phyloP scores from a whole-genome alignment of 2,797 vertebrate genomes.

The Rhinella marina region DNA sequence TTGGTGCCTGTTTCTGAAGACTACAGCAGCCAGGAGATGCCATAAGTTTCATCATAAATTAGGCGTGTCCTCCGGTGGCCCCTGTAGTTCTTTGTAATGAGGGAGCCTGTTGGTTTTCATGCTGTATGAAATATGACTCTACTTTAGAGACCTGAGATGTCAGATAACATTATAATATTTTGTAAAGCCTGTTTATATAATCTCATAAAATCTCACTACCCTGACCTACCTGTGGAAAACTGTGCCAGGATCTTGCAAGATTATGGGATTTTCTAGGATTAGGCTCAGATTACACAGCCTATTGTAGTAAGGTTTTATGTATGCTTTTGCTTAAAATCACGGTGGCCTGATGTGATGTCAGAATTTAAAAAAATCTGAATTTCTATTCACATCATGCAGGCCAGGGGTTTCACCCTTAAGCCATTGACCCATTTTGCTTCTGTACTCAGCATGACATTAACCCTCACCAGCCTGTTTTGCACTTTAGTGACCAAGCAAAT shows the following conservation, averaged over 20 bases:
- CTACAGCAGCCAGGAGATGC: too few relatives aligned
- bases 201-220: not conserved
- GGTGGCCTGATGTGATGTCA: not conserved
- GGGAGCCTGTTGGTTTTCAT: too few relatives aligned
- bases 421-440: too few relatives aligned
- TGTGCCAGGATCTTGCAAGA: not conserved
- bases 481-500: too few relatives aligned
- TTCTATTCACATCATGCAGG: not conserved
- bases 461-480: too few relatives aligned
- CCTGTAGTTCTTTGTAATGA: too few relatives aligned
- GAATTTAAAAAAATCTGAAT: not conserved
- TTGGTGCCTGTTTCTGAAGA: too few relatives aligned
- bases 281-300: not conserved
- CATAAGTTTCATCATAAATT: too few relatives aligned
- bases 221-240: not conserved
- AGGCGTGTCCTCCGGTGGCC: too few relatives aligned
- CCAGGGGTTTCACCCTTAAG: too few relatives aligned
- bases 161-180: not conserved
- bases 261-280: not conserved
- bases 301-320: not conserved
- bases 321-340: not conserved
- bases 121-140: too few relatives aligned
- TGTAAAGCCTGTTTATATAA: not conserved
- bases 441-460: too few relatives aligned
- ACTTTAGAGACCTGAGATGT: not conserved